Evolutionary conservation across 1,140 invertebrate genomes (phyloP), one percentile per base, ranked within the genome.

Genomic region (Drosophila rufa): DNA sequence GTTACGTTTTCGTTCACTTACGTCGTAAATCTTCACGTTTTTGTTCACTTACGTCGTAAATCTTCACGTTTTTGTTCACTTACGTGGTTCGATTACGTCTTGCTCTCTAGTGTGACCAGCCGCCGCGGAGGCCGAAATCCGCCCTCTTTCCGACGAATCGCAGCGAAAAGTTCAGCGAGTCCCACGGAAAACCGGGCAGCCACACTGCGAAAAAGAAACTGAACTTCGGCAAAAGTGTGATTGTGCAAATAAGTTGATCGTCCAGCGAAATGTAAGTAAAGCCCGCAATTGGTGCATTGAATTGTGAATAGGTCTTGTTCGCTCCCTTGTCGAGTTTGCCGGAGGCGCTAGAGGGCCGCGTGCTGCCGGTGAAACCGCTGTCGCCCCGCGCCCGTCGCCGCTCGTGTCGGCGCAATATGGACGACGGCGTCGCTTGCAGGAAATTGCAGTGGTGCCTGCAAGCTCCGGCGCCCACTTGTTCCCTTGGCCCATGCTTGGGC

Each of bases 231-330:
- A 25, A 40, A 40, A 56, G 33, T 55, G 51, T 56, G 53, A 56
- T 56, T 56, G 53, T 56, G 53, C 19, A 56, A 56, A 25, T 17
- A 56, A 40, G 8, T 40, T 25, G 14, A 40, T 40, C 36, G 53
- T 56, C 53, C 19, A 40, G 53, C 53, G 19, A 56, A 56, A 56
- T 56, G 53, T 56, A 56, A 56, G 53, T 56, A 56, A 56, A 9
- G 15, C 14, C 19, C 8, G 19, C 4, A 22, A 12, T 22, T 11
- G 45, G 17, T 11, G 45, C 45, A 22, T 11, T 15, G n/a, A 55
- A 56, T 25, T 40, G 36, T 56, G 36, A 40, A 11, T 56, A 25
- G 14, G 4, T 1, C 19, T 5, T 25, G 36, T n/a, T 5, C 2
- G 36, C 14, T 56, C 8, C 36, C 2, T 22, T 9, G 33, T 14